Conservation (phyloP, 2,797 vertebrate genomes). For the Poeciliopsis turneri region DNA sequence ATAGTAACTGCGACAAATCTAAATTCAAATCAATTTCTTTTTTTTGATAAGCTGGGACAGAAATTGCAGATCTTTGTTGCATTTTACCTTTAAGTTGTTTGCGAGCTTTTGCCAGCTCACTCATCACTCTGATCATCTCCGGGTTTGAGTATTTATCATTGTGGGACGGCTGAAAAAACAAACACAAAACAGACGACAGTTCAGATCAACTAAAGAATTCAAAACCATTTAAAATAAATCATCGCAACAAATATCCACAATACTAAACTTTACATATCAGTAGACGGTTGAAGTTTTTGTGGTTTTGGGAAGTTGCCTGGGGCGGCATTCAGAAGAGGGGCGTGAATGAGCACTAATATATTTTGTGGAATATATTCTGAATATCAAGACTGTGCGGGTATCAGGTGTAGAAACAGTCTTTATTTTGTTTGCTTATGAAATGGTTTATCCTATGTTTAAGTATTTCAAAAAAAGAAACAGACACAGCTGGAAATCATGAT, state of each 20-base stretch:
- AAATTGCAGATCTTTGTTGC: not conserved
- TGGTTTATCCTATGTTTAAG: not conserved
- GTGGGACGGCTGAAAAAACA: conserved; percentile 86
- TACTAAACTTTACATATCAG: not conserved
- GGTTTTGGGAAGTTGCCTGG: not conserved
- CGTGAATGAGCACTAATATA: not conserved
- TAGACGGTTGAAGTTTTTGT: not conserved
- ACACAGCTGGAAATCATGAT: not conserved
- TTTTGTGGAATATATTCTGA: not conserved
- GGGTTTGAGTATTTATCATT: conserved; percentile 93
- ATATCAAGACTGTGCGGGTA: not conserved
- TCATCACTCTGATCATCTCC: conserved; percentile 92
- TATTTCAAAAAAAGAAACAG: not conserved
- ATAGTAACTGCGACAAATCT: not conserved
- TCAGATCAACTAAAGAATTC: not conserved
- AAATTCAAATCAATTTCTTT: not conserved
- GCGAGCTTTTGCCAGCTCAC: conserved; percentile 89
- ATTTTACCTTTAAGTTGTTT: conserved; percentile 93
- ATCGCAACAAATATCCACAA: not conserved
- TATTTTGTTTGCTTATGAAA: not conserved
- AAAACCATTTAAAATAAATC: not conserved
- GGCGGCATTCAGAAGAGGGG: not conserved
- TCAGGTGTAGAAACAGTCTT: not conserved
- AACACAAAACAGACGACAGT: not conserved
- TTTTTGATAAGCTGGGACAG: too few species aligned